phyloP scores from a whole-genome alignment of 2,888 invertebrate genomes.

The Argyra leucocephala region DNA sequence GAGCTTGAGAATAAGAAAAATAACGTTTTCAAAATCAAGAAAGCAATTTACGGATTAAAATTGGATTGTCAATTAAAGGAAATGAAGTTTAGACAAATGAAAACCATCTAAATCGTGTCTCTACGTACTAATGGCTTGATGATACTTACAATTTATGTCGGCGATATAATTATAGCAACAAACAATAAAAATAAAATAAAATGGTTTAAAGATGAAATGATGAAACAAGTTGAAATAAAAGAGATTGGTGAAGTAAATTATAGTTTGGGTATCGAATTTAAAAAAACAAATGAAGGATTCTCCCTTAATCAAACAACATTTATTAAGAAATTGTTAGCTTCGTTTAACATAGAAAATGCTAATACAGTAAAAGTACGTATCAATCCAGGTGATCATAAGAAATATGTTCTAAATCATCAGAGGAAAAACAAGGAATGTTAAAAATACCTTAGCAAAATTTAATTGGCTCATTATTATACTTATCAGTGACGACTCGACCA shows the following conservation, averaged over 20 bases:
- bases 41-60: too few species aligned
- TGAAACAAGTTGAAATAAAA: constrained; percentile 8
- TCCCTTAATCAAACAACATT: not conserved
- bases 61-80: not conserved
- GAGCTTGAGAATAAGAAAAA: too few species aligned
- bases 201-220: not conserved
- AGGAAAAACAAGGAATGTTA: not conserved
- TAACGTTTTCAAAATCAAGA: too few species aligned
- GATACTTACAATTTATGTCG: not conserved
- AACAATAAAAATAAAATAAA: not conserved
- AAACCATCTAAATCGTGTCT: not conserved
- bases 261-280: not conserved
- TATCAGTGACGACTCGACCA: too few species aligned
- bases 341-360: too few species aligned
- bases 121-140: not conserved
- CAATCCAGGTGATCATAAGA: not conserved
- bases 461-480: constrained; percentile 15
- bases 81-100: not conserved
- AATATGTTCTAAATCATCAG: not conserved
- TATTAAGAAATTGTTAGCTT: too few species aligned
- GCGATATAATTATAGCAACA: not conserved
- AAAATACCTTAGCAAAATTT: not conserved
- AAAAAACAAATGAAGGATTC: not conserved
- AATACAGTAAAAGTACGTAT: too few species aligned
- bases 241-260: constrained; percentile 8